Base-by-base conservation (phyloP, 2,113 vertebrate genomes). In the Vimba vimba region DNA sequence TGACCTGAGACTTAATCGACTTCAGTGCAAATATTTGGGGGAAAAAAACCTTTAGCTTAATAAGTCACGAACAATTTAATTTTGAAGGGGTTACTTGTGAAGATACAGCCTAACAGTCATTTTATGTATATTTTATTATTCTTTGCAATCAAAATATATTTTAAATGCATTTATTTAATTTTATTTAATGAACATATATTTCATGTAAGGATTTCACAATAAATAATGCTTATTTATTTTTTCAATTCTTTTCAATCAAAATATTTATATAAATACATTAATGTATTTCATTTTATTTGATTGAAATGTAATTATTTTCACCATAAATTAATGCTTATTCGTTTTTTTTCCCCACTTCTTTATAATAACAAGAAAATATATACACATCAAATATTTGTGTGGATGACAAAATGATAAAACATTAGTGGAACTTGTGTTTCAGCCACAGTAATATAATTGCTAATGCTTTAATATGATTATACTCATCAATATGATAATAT, bases 1-100 rank as follows among this genome's bases (percentile, higher is more conserved):
- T 90, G 89, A 89, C 33, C 17, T 39, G 66, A 71, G 68, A 39
- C 68, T 39, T 79, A 23, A 27, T 25, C 33, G 13, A 33, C 19
- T 25, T 17, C 19, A 69, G 30, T 69, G 33, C 19, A 36, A 25
- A 25, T 25, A 60, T 60, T 60, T n/a, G 4, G 10, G 17, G 30
- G 10, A 0, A 39, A 73, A 27, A 73, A 23, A 3, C 39, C 39
- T 45, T 43, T n/a, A 9, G 33, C 33, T n/a, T n/a, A n/a, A 43
- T 73, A n/a, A 12, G 17, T 45, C 69, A 43, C 6, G 21, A n/a
- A 73, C 21, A 45, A 23, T n/a, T 25, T 1, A n/a, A 60, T 60
- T n/a, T n/a, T n/a, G 23, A 10, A n/a, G 17, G 7, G 23, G 23
- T 60, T 60, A 60, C 59, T 52, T 17, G 47, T 0, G 1, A 13